These are phyloP conservation scores for Theocolax elegans DNA, from an alignment of 1,140 invertebrate genomes.

Conservation along the genomic window DNA sequence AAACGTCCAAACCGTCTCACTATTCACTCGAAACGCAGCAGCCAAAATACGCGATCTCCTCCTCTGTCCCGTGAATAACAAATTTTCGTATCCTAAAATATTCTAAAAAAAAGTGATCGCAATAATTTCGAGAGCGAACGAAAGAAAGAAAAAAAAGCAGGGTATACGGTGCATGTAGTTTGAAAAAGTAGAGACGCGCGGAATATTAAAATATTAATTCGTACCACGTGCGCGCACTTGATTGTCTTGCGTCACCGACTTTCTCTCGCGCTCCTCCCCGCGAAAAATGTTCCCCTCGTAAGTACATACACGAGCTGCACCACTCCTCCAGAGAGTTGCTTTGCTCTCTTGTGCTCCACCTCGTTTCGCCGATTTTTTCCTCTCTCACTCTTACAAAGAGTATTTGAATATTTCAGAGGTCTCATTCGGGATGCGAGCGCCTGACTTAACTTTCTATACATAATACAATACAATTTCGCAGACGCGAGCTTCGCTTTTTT, in stretches of 20 bases:
- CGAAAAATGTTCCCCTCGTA: conserved; percentile 7
- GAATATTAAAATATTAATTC: conserved; percentile 35
- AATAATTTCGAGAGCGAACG: conserved; percentile 1
- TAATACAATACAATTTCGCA: conserved; percentile 31
- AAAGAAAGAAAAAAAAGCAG: not conserved
- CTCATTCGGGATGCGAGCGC: not conserved
- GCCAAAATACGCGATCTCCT: not conserved
- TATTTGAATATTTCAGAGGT: conserved; percentile 30
- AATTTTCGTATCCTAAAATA: too few species aligned
- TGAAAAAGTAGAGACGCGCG: not conserved
- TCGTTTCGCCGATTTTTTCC: conserved; percentile 21
- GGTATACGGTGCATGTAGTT: too few species aligned
- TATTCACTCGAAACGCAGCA: not conserved
- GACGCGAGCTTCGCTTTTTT: not conserved
- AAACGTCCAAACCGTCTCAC: too few species aligned
- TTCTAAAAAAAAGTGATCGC: not conserved
- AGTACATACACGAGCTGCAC: too few species aligned
- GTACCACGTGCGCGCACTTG: not conserved
- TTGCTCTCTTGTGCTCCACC: not conserved
- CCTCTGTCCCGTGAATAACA: not conserved
- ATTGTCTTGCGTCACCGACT: too few species aligned
- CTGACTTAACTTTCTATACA: conserved; percentile 27
- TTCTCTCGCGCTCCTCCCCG: not conserved
- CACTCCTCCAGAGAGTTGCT: too few species aligned
- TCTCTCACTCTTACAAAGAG: not conserved